These are phyloP conservation scores for Conus ventricosus DNA, from an alignment of 1,140 invertebrate genomes.

Conservation along the genomic window DNA sequence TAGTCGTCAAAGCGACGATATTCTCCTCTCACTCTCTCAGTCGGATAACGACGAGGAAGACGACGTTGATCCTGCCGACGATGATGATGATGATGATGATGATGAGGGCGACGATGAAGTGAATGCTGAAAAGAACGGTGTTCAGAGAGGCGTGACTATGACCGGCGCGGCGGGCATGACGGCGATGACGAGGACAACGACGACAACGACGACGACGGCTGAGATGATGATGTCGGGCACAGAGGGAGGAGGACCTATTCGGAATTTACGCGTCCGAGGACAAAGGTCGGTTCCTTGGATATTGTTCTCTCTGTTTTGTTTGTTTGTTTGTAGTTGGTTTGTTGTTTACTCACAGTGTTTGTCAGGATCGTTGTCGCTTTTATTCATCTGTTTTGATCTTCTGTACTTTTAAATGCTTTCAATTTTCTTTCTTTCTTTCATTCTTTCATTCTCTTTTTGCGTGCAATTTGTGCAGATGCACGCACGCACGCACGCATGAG, in stretches of 20 bases:
- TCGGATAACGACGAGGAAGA: too few species aligned
- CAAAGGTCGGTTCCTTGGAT: neutral
- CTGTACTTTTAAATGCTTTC: neutral
- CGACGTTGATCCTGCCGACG: too few species aligned
- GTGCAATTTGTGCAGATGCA: too few species aligned
- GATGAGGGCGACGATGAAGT: too few species aligned
- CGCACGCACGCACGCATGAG: too few species aligned
- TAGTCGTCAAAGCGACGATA: too few species aligned
- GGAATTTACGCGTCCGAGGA: conserved; percentile 2
- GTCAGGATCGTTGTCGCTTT: neutral
- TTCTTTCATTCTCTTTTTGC: too few species aligned
- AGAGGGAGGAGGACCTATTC: neutral
- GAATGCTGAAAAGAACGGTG: too few species aligned
- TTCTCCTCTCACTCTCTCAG: too few species aligned
- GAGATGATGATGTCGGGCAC: neutral
- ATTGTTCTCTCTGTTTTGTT: neutral
- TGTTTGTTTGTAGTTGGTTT: neutral
- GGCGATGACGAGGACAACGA: neutral
- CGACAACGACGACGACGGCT: neutral
- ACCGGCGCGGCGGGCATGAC: neutral
- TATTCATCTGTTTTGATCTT: neutral
- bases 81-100: neutral
- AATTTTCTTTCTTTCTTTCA: too few species aligned
- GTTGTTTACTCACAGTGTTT: neutral
- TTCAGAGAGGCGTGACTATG: too few species aligned